Conservation (phyloP, 2,888 invertebrate species). For the Periphyllus acericola region DNA sequence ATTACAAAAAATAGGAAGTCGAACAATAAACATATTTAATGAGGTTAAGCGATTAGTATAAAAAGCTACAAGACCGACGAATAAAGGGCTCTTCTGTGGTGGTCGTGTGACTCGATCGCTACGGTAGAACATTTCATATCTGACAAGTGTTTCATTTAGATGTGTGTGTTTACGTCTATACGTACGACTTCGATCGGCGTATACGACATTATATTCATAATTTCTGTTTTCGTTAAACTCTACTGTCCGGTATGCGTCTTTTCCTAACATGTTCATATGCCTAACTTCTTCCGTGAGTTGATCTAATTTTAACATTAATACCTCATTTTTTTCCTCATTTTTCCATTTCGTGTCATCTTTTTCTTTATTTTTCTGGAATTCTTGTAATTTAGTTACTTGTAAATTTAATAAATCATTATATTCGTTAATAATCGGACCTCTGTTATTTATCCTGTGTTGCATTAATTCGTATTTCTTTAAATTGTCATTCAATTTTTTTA, state of each 20-base stretch:
- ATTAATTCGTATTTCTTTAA: slow-evolving; percentile 25
- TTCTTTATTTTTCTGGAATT: slow-evolving; percentile 12
- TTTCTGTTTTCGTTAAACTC: neutral
- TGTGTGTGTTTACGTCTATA: no score
- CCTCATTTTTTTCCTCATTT: neutral
- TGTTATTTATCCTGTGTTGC: slow-evolving; percentile 21
- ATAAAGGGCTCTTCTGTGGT: no score
- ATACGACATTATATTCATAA: slow-evolving; percentile 7
- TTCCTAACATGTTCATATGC: neutral
- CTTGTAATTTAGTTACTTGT: slow-evolving; percentile 5
- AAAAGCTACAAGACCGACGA: no score
- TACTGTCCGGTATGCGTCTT: neutral
- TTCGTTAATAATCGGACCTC: neutral
- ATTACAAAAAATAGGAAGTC: no score
- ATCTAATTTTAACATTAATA: neutral
- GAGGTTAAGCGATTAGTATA: no score
- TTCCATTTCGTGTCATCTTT: neutral
- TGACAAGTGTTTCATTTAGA: no score
- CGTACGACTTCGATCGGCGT: no score
- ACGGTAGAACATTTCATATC: no score
- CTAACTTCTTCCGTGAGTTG: neutral
- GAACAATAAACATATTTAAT: no score
- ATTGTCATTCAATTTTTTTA: slow-evolving; percentile 21
- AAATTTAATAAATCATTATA: neutral
- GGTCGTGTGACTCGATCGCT: no score